Evolutionary conservation across 2,113 vertebrate species (phyloP).

Genomic region (Eidolon helvum): DNA sequence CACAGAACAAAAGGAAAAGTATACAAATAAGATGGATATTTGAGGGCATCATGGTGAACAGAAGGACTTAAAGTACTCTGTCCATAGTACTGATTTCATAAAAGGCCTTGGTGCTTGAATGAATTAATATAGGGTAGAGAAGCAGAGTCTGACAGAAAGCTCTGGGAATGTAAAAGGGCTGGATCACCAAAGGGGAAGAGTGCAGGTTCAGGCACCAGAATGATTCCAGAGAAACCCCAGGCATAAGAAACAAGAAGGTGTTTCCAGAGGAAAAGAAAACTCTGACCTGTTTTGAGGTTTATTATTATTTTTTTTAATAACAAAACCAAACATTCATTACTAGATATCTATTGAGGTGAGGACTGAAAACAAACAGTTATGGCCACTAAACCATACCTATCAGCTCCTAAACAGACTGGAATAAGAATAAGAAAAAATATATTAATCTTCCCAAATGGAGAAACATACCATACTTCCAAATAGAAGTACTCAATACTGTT

Average conservation of each 20-base stretch:
- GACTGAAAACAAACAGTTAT: background rate
- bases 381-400: background rate
- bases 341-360: background rate
- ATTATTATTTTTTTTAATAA: background rate
- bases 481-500: background rate
- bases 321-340: background rate
- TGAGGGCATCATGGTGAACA: background rate
- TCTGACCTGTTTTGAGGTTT: background rate
- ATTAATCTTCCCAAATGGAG: background rate
- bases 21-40: background rate
- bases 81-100: background rate
- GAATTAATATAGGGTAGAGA: background rate
- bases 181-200: background rate
- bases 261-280: background rate
- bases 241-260: background rate
- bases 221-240: background rate
- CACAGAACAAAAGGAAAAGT: background rate
- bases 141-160: background rate
- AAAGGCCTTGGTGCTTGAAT: background rate
- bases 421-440: background rate
- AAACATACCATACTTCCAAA: background rate
- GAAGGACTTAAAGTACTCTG: background rate
- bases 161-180: background rate
- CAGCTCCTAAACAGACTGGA: background rate
- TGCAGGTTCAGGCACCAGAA: background rate